Conservation (phyloP, 1,140 invertebrate species). For the Monomorium pharaonis region DNA sequence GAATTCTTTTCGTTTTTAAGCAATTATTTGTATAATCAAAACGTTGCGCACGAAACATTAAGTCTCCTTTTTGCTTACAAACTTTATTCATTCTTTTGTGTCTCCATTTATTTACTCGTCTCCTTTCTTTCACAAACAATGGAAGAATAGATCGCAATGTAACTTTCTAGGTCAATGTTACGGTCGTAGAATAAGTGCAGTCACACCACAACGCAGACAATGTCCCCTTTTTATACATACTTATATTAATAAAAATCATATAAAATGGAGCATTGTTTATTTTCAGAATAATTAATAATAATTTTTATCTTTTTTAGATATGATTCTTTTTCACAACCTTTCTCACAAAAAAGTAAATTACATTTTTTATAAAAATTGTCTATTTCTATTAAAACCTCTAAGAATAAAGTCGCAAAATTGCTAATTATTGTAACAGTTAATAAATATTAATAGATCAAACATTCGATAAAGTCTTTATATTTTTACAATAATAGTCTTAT, state of each 20-base stretch:
- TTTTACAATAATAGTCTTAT: neutral
- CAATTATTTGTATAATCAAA: neutral
- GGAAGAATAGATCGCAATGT: neutral
- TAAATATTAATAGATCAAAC: neutral
- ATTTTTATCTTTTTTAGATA: neutral
- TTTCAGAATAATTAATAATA: neutral
- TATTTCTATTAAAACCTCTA: neutral
- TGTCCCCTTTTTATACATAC: neutral
- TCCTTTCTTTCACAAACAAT: neutral
- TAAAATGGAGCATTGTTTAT: neutral
- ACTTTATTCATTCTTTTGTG: neutral
- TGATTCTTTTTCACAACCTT: neutral
- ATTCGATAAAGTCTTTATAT: neutral
- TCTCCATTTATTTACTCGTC: neutral
- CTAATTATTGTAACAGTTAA: neutral
- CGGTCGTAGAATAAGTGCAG: constrained; percentile 5
- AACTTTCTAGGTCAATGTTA: constrained; percentile 52
- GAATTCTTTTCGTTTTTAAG: neutral
- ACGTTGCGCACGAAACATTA: neutral
- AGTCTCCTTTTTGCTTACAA: neutral
- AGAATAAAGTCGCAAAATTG: neutral
- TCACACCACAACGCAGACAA: constrained; percentile 25
- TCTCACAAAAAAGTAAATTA: neutral
- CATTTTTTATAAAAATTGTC: neutral
- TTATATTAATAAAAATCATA: neutral